Conservation (phyloP, 2,113 vertebrate species). For the Labeo rohita region DNA sequence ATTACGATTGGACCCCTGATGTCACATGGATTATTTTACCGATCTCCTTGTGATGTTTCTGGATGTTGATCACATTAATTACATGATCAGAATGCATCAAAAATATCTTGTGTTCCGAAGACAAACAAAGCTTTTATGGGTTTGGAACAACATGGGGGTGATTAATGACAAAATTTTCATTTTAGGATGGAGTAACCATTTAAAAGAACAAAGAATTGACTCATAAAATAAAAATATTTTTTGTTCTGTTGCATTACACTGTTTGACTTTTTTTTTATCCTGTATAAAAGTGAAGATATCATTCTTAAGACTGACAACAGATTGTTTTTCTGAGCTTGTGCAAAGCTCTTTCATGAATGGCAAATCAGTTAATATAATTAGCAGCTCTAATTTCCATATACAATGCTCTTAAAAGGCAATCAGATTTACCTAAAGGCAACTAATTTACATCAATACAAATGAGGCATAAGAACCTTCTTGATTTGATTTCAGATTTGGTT, state of each 20-base stretch:
- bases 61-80: too few species aligned
- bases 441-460: constrained; percentile 6
- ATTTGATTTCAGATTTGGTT: constrained; percentile 36
- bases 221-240: too few species aligned
- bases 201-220: too few species aligned
- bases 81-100: too few species aligned
- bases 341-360: not conserved
- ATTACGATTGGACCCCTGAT: too few species aligned
- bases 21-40: too few species aligned
- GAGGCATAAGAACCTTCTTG: constrained; percentile 12
- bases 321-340: not conserved
- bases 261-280: not conserved
- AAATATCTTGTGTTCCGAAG: too few species aligned
- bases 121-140: too few species aligned
- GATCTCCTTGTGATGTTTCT: too few species aligned
- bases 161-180: too few species aligned
- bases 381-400: not conserved
- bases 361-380: not conserved
- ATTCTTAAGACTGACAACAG: not conserved
- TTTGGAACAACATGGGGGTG: too few species aligned
- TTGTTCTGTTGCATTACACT: not conserved
- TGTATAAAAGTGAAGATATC: not conserved
- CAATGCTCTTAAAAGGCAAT: not conserved
- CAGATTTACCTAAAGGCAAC: not conserved
- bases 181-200: too few species aligned